Evolutionary conservation across 1,140 invertebrate species (phyloP), one percentile per base, ranked within the genome.

Genomic region (Trigoniulus corallinus): DNA sequence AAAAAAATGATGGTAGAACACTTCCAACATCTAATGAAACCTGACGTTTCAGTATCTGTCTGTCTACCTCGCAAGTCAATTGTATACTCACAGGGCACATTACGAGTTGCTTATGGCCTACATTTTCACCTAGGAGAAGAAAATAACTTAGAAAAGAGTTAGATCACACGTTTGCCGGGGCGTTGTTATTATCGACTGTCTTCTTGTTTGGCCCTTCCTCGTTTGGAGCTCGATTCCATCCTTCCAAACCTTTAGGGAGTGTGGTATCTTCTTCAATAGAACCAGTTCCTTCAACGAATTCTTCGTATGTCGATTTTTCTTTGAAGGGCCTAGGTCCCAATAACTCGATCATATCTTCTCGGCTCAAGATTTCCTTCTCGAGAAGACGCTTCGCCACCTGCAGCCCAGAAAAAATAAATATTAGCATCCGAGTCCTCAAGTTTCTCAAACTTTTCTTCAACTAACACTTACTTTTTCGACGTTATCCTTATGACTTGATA

Each of bases 251-350:
- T 72, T 96, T 85, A 0, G 96, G 96, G 55, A 99, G 72, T 0
- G 76, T 71, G 0, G 93, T 97, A 60, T 98, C 88, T 67, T 98
- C 95, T 59, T 98, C 94, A 57, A 96, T 81, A 0, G 91, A 95
- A 18, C 95, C 95, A 13, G 96, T 99, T 1, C 94, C 95, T 70
- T 93, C 93, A 1, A 99, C 95, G 70, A 99, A 98, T 63, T 99
- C 86, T 72, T 99, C 96, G 64, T 99, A 99, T 3, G 95, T 98
- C 15, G 93, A 94, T 70, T 98, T 98, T 69, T 99, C 96, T 24
- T 82, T 81, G 78, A 99, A 99, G 0, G 96, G 96, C 57, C 96
- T 71, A 41, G 78, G 72, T 3, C 96, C 96, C 2, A 99, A 70
- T 3, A 99, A 66, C 67, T 98, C 92, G 54, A 98, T 88, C 91